Conservation (phyloP, 1,140 invertebrate genomes). For the Calosoma granatense region DNA sequence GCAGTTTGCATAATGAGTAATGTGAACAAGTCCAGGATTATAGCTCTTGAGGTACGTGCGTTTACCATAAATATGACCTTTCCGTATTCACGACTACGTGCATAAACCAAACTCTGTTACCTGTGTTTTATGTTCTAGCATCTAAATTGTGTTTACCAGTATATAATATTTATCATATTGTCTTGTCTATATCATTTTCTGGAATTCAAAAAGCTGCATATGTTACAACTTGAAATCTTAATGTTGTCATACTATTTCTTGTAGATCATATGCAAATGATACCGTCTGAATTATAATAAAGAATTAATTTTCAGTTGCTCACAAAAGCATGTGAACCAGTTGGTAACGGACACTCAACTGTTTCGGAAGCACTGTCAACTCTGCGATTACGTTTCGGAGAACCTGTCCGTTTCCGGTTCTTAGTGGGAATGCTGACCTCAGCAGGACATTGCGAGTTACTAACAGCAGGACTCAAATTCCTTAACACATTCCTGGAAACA, state of each 20-base stretch:
- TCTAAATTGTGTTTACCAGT: no score
- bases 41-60: conserved; percentile 73
- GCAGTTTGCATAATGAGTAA: conserved; percentile 81
- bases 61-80: not conserved
- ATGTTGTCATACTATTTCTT: no score
- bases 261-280: no score
- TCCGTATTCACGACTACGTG: no score
- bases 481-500: conserved; percentile 72
- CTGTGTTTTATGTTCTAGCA: no score
- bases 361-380: conserved; percentile 84
- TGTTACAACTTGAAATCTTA: no score
- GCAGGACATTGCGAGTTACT: conserved; percentile 58
- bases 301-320: conserved; percentile 50
- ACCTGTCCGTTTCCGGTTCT: conserved; percentile 80
- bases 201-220: no score
- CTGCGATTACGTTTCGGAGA: conserved; percentile 81
- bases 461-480: conserved; percentile 71
- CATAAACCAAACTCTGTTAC: no score
- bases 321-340: conserved; percentile 64
- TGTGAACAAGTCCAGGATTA: conserved; percentile 67
- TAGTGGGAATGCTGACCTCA: conserved; percentile 77
- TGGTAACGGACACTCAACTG: conserved; percentile 61
- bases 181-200: no score
- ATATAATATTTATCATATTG: no score
- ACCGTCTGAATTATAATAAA: no score